These are phyloP conservation scores for Epinephelus moara DNA, from an alignment of 2,113 vertebrate species.

Conservation along the genomic window DNA sequence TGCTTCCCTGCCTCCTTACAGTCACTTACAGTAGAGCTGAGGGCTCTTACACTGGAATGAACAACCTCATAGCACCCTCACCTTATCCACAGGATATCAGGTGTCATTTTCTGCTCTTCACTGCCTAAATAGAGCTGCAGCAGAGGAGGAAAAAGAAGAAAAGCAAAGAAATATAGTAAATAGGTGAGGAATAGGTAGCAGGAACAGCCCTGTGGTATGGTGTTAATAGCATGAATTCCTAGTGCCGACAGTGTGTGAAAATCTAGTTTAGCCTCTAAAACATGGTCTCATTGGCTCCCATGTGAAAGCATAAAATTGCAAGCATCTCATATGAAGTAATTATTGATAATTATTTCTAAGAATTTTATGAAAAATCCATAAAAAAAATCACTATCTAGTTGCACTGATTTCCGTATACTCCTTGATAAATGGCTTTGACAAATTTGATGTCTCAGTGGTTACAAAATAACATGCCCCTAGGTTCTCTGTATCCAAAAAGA, in stretches of 20 bases:
- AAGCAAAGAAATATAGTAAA: background rate
- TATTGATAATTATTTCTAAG: background rate
- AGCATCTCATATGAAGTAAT: background rate
- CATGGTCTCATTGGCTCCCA: background rate
- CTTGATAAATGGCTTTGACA: no score
- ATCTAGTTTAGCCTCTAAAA: background rate
- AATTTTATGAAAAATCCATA: background rate
- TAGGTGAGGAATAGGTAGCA: background rate
- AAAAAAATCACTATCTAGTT: background rate
- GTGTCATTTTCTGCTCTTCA: background rate
- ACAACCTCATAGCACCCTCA: background rate
- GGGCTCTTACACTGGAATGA: slow-evolving; percentile 15
- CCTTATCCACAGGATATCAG: background rate
- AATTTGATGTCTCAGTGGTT: no score
- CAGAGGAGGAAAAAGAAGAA: background rate
- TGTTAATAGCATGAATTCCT: background rate
- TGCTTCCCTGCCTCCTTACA: background rate
- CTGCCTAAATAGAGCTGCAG: background rate
- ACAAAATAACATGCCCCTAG: no score
- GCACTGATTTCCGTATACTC: background rate
- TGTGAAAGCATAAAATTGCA: background rate
- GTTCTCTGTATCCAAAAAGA: no score
- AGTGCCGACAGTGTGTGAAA: background rate
- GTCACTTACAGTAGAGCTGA: slow-evolving; percentile 8
- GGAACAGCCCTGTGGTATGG: background rate